Evolutionary conservation across 2,888 invertebrate species (phyloP), one percentile per base, ranked within the genome.

Genomic region (Ernsta delagoae): DNA sequence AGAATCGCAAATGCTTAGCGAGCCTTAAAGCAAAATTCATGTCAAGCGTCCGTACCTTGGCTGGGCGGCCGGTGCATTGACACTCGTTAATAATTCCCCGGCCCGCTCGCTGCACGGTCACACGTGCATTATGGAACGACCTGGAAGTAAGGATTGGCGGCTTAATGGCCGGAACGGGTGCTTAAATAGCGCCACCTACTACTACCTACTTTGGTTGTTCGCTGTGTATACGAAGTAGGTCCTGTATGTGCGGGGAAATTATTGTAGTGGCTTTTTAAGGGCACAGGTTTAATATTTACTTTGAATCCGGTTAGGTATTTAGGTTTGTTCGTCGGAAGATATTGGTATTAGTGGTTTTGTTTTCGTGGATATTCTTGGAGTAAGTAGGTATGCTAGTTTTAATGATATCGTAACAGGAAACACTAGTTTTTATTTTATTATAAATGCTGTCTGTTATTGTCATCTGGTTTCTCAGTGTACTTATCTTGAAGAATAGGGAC

Each of bases 61-160:
- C 74, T 72, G 72, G 74, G 70, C 39, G 7, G 41, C 8, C 74
- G 76, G 74, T 79, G 78, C 79, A 79, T 76, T 74, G 78, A 74
- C 73, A 73, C 75, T 72, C 77, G 78, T 80, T 80, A 78, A 80
- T 82, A 79, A 80, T 80, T 76, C 77, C 70, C 68, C 67, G 71
- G 73, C 73, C 71, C 72, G 75, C 74, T 73, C 70, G 68, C 71
- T 71, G 73, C 75, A 74, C 75, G 74, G 72, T 75, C 77, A 71
- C 75, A 74, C 74, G 73, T 77, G 76, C 73, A 75, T 74, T 74
- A 73, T 77, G 73, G 70, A 73, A 72, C 74, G 75, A 73, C 74
- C 74, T 70, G 72, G 67, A 74, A 70, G 62, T 62, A 53, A 57
- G 70, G 67, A 62, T 68, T 56, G 56, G 67, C 43, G 45, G 61